These are phyloP conservation scores for Pelobates cultripes DNA, from an alignment of 2,797 vertebrate genomes.

Conservation along the genomic window DNA sequence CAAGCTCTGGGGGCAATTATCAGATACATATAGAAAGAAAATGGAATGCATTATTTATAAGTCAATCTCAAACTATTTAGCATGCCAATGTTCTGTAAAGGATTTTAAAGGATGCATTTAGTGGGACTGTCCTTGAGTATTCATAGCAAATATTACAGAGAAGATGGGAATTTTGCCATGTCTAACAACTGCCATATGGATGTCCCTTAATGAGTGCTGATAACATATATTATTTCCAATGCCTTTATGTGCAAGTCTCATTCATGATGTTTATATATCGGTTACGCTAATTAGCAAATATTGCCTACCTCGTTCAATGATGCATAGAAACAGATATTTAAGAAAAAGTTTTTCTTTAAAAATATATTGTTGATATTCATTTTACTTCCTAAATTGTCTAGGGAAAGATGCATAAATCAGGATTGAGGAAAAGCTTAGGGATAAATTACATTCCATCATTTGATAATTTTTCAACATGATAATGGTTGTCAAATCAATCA, in stretches of 20 bases:
- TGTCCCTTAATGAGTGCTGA: neutral
- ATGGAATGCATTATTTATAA: neutral
- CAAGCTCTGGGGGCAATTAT: too few species aligned
- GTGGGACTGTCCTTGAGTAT: neutral
- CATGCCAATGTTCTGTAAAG: neutral
- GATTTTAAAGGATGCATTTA: neutral
- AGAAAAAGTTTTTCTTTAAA: too few species aligned
- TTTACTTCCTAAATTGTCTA: too few species aligned
- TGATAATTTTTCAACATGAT: too few species aligned
- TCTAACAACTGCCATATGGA: neutral
- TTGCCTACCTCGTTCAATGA: too few species aligned
- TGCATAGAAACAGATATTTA: too few species aligned
- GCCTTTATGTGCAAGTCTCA: neutral
- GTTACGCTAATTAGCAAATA: neutral
- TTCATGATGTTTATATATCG: neutral
- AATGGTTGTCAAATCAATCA: too few species aligned
- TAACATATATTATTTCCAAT: neutral
- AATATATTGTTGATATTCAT: too few species aligned
- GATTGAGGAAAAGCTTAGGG: too few species aligned
- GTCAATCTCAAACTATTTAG: neutral
- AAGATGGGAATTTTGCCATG: neutral
- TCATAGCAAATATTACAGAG: neutral
- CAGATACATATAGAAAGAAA: neutral
- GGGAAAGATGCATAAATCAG: too few species aligned
- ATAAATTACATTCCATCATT: too few species aligned